Percentiles rank a stretch among this genome's conserved stretches.
Evolutionary conservation across 2,113 vertebrate species (phyloP).

Genomic region (Dermatemys mawii): DNA sequence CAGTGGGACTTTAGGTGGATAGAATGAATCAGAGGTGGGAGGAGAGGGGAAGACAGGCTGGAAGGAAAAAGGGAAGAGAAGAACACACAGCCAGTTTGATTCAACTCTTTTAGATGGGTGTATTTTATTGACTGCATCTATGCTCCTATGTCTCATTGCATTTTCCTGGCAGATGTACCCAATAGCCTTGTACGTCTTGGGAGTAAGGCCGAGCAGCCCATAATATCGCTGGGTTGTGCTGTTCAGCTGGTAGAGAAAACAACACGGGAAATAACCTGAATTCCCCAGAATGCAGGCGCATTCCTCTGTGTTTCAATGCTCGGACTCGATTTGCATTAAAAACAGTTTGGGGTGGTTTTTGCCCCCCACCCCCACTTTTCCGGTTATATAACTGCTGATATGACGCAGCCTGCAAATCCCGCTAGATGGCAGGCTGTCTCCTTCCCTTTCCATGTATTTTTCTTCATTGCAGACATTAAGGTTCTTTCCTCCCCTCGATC

Average conservation of each 20-base stretch:
- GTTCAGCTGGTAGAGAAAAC: neutral
- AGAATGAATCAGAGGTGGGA: neutral
- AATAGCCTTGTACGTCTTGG: too few relatives aligned
- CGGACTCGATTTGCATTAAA: neutral
- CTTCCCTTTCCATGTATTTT: neutral
- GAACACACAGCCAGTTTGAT: neutral
- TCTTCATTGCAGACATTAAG: neutral
- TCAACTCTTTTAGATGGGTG: neutral
- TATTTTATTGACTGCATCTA: neutral
- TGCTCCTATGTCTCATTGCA: neutral
- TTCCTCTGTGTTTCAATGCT: neutral
- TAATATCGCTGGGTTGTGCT: neutral
- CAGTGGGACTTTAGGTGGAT: neutral
- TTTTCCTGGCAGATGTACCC: neutral
- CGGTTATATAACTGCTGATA: neutral
- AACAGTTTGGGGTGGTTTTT: neutral
- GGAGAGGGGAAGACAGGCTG: neutral
- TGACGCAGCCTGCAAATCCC: neutral
- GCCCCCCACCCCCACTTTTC: neutral
- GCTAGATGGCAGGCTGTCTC: slow-evolving; percentile 54
- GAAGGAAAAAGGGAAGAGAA: neutral
- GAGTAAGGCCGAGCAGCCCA: neutral
- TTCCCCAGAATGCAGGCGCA: neutral
- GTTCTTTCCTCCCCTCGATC: neutral
- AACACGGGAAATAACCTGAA: neutral